These are phyloP conservation scores for Schizopygopsis pylzovi DNA, from an alignment of 2,797 vertebrate species.

Conservation along the genomic window DNA sequence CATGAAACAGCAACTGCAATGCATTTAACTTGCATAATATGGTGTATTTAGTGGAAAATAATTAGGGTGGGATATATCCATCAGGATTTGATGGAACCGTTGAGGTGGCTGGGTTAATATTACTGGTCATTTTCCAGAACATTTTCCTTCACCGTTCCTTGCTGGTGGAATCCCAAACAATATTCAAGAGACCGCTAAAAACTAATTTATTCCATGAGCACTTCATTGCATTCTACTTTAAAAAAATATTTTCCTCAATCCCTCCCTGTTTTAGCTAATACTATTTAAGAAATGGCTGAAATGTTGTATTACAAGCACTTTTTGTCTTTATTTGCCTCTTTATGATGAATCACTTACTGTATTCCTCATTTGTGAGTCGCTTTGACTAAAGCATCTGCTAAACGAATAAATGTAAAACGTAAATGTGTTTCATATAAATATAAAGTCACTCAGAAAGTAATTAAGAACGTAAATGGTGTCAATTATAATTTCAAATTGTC, in stretches of 20 bases:
- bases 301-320: neutral
- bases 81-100: neutral
- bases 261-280: neutral
- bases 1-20: neutral
- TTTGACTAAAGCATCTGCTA: neutral
- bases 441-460: neutral
- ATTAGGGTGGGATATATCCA: neutral
- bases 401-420: neutral
- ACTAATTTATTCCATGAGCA: neutral
- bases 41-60: neutral
- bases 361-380: neutral
- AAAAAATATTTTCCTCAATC: neutral
- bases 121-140: neutral
- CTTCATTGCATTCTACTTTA: neutral
- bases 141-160: neutral
- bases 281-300: neutral
- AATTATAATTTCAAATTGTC: too few species aligned
- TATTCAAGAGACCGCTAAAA: too few species aligned
- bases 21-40: neutral
- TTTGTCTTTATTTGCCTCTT: neutral
- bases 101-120: neutral
- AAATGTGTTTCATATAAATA: neutral
- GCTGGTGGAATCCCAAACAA: neutral
- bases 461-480: neutral
- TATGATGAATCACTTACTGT: neutral